A percentile compares a stretch with the other conserved stretches of the same genome.
phyloP scores from a whole-genome alignment of 2,113 vertebrate genomes.

The Clupea harengus region DNA sequence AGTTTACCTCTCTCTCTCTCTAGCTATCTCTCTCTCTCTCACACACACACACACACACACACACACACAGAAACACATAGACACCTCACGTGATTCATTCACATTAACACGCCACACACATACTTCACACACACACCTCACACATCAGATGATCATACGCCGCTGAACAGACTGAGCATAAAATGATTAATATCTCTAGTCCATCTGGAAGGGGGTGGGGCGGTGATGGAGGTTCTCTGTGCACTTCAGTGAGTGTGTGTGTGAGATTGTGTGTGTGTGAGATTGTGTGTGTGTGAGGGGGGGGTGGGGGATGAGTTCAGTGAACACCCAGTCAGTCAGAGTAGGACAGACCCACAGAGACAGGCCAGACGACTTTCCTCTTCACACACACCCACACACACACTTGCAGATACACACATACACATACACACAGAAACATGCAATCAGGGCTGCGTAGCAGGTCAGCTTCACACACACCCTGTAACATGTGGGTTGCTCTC shows the following conservation, averaged over 20 bases:
- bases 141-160: not conserved
- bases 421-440: not conserved
- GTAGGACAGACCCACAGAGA: conserved; percentile 14
- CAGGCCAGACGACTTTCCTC: not conserved
- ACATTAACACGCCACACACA: not conserved
- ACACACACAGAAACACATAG: not conserved
- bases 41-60: conserved; percentile 11
- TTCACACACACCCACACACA: not conserved
- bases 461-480: too few relatives aligned
- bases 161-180: not conserved
- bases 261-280: not conserved
- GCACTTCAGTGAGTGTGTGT: not conserved
- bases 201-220: not conserved
- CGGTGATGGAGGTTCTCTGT: not conserved
- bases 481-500: too few relatives aligned
- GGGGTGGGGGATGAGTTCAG: not conserved
- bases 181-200: conserved; percentile 1
- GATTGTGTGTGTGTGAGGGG: not conserved
- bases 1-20: conserved; percentile 7
- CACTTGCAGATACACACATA: not conserved
- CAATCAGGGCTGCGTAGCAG: too few relatives aligned
- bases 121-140: not conserved
- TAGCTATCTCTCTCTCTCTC: not conserved
- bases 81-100: not conserved
- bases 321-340: not conserved